These are phyloP conservation scores for Erethizon dorsatum DNA, from an alignment of 2,797 vertebrate genomes.

Conservation along the genomic window DNA sequence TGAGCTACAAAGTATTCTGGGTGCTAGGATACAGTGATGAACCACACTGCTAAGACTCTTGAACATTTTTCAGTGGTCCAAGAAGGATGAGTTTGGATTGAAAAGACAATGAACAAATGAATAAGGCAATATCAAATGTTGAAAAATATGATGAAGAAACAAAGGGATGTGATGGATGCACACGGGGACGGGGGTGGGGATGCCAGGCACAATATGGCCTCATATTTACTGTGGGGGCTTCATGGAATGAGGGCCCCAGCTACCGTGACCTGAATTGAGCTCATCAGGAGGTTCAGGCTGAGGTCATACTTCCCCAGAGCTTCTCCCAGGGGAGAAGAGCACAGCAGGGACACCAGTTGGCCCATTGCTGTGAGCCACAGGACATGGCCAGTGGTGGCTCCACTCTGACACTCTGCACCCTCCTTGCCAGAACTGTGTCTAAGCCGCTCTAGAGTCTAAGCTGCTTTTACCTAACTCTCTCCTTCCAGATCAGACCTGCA, in stretches of 20 bases:
- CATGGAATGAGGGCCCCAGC: neutral
- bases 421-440: neutral
- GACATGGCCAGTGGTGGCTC: neutral
- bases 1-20: neutral
- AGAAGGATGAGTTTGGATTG: neutral
- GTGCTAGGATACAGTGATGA: neutral
- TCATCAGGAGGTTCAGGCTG: neutral
- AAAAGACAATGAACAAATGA: neutral
- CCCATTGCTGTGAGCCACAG: neutral
- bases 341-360: no score
- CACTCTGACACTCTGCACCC: neutral
- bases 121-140: neutral
- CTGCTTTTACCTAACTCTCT: neutral
- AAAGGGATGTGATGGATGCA: neutral
- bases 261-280: neutral
- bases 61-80: neutral
- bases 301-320: neutral
- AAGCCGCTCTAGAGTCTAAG: neutral
- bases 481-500: neutral
- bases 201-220: neutral
- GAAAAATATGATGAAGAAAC: neutral
- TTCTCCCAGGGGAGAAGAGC: neutral
- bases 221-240: no score
- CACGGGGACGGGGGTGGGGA: accelerated
- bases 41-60: neutral